Percentiles rank a stretch among this genome's conserved stretches.
These are phyloP conservation scores for Donacobius atricapilla DNA, from an alignment of 2,113 vertebrate species.

Conservation along the genomic window DNA sequence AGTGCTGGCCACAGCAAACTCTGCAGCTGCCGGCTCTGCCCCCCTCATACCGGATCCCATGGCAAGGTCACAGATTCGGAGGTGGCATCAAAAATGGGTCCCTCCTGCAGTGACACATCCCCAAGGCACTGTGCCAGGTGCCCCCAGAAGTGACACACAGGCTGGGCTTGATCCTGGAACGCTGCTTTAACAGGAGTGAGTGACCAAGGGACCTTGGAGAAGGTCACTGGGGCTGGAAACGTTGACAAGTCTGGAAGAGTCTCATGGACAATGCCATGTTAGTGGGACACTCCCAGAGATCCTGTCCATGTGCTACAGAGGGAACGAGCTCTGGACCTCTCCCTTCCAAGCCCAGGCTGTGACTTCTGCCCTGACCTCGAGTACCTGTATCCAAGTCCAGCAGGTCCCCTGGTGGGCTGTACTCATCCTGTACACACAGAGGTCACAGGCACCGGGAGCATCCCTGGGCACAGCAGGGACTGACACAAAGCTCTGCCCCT, in stretches of 20 bases:
- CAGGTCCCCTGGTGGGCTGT: rapidly evolving
- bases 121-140: neutral
- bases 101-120: neutral
- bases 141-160: neutral
- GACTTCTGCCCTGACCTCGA: neutral
- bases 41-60: rapidly evolving
- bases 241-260: neutral
- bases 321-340: neutral
- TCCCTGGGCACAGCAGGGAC: neutral
- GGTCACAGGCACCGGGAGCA: rapidly evolving
- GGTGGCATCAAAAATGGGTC: neutral
- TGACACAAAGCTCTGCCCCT: neutral
- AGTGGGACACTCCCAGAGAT: neutral
- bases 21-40: neutral
- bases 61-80: neutral
- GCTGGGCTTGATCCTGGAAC: neutral
- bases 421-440: rapidly evolving
- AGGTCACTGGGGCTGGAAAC: neutral
- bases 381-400: neutral
- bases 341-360: neutral
- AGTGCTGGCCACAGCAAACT: neutral
- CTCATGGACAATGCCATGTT: neutral
- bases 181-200: neutral
- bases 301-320: neutral
- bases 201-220: neutral